Conservation (phyloP, 2,888 invertebrate species). For the Eupithecia abbreviata region DNA sequence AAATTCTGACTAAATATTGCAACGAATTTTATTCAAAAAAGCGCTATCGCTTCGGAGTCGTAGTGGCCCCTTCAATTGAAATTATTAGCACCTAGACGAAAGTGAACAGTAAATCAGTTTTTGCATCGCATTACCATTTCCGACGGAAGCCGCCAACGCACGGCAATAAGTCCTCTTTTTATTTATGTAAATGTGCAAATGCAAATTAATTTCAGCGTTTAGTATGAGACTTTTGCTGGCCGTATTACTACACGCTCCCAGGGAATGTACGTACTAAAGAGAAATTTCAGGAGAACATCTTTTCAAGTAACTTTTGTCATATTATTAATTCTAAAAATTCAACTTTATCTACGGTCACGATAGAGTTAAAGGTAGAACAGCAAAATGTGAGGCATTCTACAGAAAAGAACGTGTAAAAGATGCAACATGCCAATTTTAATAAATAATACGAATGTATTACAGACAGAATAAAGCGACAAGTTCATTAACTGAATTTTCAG, state of each 20-base stretch:
- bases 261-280: not conserved
- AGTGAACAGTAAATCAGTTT: constrained; percentile 62
- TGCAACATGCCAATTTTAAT: not conserved
- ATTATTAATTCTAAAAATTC: not conserved
- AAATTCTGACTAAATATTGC: not conserved
- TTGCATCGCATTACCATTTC: constrained; percentile 67
- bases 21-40: not conserved
- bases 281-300: not conserved
- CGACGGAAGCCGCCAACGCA: constrained; percentile 58
- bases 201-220: constrained; percentile 75
- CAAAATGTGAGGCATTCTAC: not conserved
- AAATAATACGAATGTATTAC: not conserved
- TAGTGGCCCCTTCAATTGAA: constrained; percentile 53
- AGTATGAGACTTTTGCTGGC: constrained; percentile 63
- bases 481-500: not conserved
- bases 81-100: constrained; percentile 64
- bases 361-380: not conserved
- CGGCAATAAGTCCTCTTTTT: constrained; percentile 58
- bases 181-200: constrained; percentile 74
- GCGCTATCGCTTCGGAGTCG: not conserved
- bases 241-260: not conserved
- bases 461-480: not conserved
- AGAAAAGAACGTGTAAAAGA: not conserved
- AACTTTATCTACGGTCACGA: not conserved
- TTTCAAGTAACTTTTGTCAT: not conserved